A percentile compares a stretch with the other conserved stretches of the same genome.
Conservation (phyloP, 2,113 vertebrate species). For the Castor canadensis region DNA sequence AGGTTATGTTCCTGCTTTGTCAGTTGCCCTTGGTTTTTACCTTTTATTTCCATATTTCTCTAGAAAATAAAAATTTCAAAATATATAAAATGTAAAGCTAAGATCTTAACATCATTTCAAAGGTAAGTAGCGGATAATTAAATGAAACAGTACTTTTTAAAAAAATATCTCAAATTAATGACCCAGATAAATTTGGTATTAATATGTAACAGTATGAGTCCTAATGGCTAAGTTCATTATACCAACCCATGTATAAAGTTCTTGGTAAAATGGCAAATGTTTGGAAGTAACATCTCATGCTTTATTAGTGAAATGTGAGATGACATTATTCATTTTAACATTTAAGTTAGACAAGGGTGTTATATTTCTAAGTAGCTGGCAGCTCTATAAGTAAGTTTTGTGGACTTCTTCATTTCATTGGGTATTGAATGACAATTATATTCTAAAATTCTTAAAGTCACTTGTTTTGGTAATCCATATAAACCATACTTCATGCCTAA, state of each 20-base stretch:
- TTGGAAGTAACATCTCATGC: background rate
- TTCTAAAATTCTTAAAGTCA: background rate
- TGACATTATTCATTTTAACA: background rate
- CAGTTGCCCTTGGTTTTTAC: background rate
- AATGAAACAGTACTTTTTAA: background rate
- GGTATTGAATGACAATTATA: background rate
- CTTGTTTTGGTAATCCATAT: constrained; percentile 16
- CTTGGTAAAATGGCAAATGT: background rate
- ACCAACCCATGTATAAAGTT: constrained; percentile 21
- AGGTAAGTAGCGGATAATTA: constrained; percentile 16
- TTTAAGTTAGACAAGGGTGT: background rate
- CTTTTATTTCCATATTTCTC: background rate
- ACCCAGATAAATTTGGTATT: constrained; percentile 19
- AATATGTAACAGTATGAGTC: background rate
- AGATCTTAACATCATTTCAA: background rate
- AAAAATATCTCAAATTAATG: constrained; percentile 48
- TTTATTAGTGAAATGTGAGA: constrained; percentile 31
- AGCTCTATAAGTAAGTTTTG: background rate
- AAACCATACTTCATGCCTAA: background rate
- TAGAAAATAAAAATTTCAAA: constrained; percentile 13
- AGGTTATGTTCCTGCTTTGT: background rate
- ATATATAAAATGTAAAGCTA: background rate
- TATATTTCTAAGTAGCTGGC: constrained; percentile 38
- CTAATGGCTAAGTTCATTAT: constrained; percentile 42
- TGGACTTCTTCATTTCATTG: constrained; percentile 1